These are phyloP conservation scores for Agrypnus murinus DNA, from an alignment of 2,888 invertebrate genomes.

Conservation along the genomic window DNA sequence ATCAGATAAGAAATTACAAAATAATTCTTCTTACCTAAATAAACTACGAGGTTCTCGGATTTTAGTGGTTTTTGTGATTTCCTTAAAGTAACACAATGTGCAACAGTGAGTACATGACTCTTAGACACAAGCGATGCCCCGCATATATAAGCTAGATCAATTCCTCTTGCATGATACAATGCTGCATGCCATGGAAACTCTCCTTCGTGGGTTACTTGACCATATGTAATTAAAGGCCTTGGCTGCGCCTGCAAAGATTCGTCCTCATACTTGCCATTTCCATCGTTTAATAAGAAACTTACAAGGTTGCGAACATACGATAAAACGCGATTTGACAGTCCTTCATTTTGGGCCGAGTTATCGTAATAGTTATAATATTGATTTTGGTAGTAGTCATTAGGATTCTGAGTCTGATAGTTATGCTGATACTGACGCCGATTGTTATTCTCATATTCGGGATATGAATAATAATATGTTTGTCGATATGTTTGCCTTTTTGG, in stretches of 20 bases:
- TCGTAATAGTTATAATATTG: constrained; percentile 35
- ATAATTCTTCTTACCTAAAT: constrained; percentile 62
- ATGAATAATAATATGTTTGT: constrained; percentile 32
- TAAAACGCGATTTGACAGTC: background rate
- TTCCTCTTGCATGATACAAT: constrained; percentile 73
- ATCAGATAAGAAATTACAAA: too few relatives aligned
- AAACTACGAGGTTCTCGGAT: constrained; percentile 63
- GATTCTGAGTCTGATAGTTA: constrained; percentile 35
- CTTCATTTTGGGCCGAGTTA: constrained; percentile 60
- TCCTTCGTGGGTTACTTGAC: constrained; percentile 75
- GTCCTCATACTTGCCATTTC: constrained; percentile 22
- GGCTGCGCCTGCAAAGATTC: constrained; percentile 72
- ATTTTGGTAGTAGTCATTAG: constrained; percentile 36
- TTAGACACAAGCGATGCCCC: constrained; percentile 65
- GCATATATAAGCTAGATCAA: constrained; percentile 67
- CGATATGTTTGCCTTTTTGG: constrained; percentile 45
- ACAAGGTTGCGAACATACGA: constrained; percentile 12
- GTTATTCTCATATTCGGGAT: background rate
- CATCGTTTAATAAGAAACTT: constrained; percentile 4
- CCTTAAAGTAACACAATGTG: constrained; percentile 66
- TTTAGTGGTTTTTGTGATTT: constrained; percentile 58
- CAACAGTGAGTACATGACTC: constrained; percentile 65
- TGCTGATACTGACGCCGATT: background rate
- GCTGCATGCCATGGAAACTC: constrained; percentile 83
- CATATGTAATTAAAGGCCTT: constrained; percentile 76